These are phyloP conservation scores for Frieseomelitta varia DNA, from an alignment of 1,140 invertebrate genomes.

Conservation along the genomic window DNA sequence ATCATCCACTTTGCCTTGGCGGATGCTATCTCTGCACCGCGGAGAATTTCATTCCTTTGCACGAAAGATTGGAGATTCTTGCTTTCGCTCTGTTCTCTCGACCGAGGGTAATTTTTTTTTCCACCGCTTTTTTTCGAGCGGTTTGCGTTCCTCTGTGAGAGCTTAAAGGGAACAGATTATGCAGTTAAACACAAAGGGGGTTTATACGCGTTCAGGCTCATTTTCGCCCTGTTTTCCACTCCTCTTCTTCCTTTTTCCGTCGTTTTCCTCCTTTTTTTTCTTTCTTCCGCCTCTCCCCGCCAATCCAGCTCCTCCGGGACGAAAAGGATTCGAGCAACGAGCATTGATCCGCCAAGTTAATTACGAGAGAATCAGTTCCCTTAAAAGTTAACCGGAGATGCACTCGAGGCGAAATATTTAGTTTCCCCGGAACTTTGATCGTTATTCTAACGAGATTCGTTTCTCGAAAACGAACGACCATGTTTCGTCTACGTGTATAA, in stretches of 20 bases:
- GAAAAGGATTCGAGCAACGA: slow-evolving; percentile 4
- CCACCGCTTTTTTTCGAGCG: background rate
- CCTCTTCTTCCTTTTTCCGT: background rate
- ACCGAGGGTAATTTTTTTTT: background rate
- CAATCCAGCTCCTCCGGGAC: background rate
- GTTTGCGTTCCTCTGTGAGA: background rate
- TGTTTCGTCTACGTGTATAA: background rate
- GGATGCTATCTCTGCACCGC: too few species aligned
- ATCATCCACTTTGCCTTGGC: background rate
- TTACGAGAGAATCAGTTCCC: background rate
- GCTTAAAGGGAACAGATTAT: slow-evolving; percentile 3
- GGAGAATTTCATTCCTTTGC: slow-evolving; percentile 15
- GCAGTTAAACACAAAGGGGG: background rate
- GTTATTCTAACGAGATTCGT: slow-evolving; percentile 16
- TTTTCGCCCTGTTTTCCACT: background rate
- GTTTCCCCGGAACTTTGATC: background rate
- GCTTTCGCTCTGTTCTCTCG: background rate
- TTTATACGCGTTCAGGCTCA: background rate
- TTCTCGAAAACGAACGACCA: background rate
- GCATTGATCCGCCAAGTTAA: slow-evolving; percentile 1
- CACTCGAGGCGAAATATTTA: background rate
- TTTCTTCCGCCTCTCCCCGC: background rate
- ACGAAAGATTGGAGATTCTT: slow-evolving; percentile 5
- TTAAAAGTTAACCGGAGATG: background rate
- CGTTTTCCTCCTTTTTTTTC: background rate